Conservation (phyloP, 2,888 invertebrate species). For the Pilophorus perplexus region DNA sequence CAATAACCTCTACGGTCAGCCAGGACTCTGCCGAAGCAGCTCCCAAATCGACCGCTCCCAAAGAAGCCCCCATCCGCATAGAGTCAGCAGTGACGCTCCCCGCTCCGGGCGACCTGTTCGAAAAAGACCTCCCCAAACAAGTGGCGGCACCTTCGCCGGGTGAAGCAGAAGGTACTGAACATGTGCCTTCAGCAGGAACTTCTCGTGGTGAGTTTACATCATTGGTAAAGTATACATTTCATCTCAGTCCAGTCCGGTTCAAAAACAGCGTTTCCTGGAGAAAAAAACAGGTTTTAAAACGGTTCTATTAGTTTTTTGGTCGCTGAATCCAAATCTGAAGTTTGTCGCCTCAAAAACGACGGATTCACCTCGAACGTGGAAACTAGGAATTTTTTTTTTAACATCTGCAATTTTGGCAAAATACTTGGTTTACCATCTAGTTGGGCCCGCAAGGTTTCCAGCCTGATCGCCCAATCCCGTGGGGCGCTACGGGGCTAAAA, state of each 20-base stretch:
- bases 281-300: no score
- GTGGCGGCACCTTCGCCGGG: neutral
- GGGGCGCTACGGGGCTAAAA: no score
- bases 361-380: no score
- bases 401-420: no score
- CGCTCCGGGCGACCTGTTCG: slow-evolving; percentile 5
- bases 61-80: neutral
- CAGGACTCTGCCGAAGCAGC: neutral
- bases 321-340: no score
- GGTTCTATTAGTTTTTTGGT: no score
- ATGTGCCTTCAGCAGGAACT: neutral
- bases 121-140: neutral
- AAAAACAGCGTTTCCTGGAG: no score
- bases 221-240: neutral
- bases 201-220: neutral
- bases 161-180: neutral
- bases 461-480: no score
- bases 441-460: no score
- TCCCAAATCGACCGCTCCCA: neutral
- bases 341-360: no score
- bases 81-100: slow-evolving; percentile 22
- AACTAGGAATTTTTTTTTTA: no score
- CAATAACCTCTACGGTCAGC: neutral
- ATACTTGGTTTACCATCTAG: no score
- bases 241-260: neutral